A percentile compares a stretch with the other conserved stretches of the same genome.
Evolutionary conservation across 2,113 vertebrate species (phyloP).

Genomic region (Mesembrinibis cayennensis): DNA sequence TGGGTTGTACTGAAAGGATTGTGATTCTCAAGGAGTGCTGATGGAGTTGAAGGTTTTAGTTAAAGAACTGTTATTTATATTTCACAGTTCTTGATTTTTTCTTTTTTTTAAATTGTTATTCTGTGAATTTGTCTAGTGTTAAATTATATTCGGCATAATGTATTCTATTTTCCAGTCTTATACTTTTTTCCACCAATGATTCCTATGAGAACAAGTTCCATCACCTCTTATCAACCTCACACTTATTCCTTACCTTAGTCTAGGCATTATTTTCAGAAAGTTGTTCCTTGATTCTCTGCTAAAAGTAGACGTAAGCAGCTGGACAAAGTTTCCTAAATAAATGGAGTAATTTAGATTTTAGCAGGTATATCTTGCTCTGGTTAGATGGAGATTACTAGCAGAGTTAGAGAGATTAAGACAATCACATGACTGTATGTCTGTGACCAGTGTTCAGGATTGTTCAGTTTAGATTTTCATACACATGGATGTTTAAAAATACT

Average conservation of each 20-base stretch:
- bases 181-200: rapidly evolving
- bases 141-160: not conserved
- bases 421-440: not conserved
- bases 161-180: not conserved
- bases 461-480: not conserved
- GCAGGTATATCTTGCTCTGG: not conserved
- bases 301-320: not conserved
- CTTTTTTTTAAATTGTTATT: not conserved
- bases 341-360: not conserved
- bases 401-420: not conserved
- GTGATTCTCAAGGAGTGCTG: not conserved
- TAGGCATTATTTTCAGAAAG: not conserved
- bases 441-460: not conserved
- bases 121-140: not conserved
- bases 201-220: not conserved
- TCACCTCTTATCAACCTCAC: not conserved
- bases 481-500: not conserved
- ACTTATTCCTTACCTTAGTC: not conserved
- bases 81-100: not conserved
- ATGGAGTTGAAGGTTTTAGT: not conserved
- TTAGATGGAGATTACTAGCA: not conserved
- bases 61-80: not conserved
- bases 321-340: not conserved
- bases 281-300: not conserved
- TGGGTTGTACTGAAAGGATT: not conserved